Evolutionary conservation across 2,113 vertebrate species (phyloP).

Genomic region (Pseudopodoces humilis): DNA sequence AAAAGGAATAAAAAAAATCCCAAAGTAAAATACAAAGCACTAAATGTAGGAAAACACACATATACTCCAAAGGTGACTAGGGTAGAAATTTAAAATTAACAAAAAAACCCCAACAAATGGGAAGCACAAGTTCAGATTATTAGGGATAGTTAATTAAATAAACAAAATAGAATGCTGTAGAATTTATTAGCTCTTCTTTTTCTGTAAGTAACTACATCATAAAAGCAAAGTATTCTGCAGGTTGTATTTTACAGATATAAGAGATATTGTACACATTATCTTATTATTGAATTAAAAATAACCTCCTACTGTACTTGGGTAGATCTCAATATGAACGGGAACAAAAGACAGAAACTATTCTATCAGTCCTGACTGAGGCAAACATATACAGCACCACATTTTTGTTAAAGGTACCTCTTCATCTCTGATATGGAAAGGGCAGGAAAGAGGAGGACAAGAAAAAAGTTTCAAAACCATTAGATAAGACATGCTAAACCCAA

Average conservation of each 20-base stretch:
- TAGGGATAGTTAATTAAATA: not conserved
- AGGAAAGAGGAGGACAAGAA: not conserved
- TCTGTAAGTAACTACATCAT: not conserved
- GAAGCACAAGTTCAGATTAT: accelerated
- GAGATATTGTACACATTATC: not conserved
- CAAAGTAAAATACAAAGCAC: not conserved
- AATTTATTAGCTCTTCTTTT: not conserved
- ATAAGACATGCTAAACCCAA: not conserved
- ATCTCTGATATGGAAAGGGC: not conserved
- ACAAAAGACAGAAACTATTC: not conserved
- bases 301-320: not conserved
- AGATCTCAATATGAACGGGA: not conserved
- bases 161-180: not conserved
- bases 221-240: not conserved
- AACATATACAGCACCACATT: not conserved
- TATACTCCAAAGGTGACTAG: not conserved
- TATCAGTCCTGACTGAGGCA: not conserved
- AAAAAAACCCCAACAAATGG: not conserved
- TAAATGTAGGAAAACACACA: not conserved
- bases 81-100: not conserved
- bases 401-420: not conserved
- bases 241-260: not conserved
- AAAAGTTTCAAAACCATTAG: not conserved
- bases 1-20: not conserved
- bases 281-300: not conserved